Base-by-base conservation (phyloP, 2,113 vertebrate genomes). In the Miniopterus natalensis region DNA sequence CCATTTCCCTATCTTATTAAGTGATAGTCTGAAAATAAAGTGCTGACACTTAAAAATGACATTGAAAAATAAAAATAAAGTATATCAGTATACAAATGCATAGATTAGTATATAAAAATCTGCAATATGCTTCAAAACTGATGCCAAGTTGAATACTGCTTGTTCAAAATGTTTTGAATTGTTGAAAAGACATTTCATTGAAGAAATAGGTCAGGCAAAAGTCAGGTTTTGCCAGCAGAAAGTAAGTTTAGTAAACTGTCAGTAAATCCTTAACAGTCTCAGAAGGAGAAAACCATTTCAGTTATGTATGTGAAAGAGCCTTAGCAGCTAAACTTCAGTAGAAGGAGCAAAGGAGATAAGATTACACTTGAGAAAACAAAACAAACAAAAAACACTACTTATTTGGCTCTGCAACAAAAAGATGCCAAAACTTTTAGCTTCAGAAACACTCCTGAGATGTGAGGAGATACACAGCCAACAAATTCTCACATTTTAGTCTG, bases 191-290 rank as follows among this genome's bases (percentile, higher is more conserved):
- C 23, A 81, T 88, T 45, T 83, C 10, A 75, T 91, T 88, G 12
- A 92, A 94, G 70, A 94, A 95, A 95, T 15, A 84, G 63, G 55
- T 88, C 45, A 85, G 81, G 40, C 18, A 94, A 96, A 95, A 95
- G 79, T 70, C 59, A 79, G 74, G 78, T 92, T 92, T 68, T 92
- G 25, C 83, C 87, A 95, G 74, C 79, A 84, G 25, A 92, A 97
- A 90, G 47, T 65, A 71, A 68, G 36, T 88, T 65, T 49, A 25
- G 51, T 53, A 42, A 96, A 61, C 18, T 61, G 88, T 80, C 70
- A 91, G 83, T 71, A 87, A 93, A 95, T 75, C 65, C 61, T 74
- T 92, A 53, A 40, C 13, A 92, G n/a, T 21, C 31, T 83, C 42
- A 85, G 59, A 31, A 57, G 20, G 55, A 88, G 18, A 80, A 55